Evolutionary conservation across 2,888 invertebrate species (phyloP).

Genomic region (Prenolepis imparis): DNA sequence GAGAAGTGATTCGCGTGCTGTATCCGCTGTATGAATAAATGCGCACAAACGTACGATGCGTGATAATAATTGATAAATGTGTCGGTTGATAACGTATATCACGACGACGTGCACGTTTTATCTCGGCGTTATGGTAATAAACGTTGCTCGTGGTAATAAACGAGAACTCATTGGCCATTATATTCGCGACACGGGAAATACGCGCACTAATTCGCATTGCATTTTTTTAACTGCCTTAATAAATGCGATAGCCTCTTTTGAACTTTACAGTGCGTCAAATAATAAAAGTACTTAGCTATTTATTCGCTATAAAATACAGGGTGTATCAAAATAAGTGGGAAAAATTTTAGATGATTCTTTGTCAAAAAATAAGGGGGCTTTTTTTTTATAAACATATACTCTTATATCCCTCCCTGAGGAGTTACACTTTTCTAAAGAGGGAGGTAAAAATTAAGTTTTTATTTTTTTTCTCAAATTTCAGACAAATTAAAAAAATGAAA

Average conservation of each 20-base stretch:
- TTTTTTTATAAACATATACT: no score
- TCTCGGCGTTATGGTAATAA: slow-evolving; percentile 44
- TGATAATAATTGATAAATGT: slow-evolving; percentile 60
- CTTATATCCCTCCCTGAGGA: no score
- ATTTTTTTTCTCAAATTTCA: no score
- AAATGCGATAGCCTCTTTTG: neutral
- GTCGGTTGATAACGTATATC: slow-evolving; percentile 51
- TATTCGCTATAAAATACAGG: no score
- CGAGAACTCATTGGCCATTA: slow-evolving; percentile 48
- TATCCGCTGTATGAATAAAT: slow-evolving; percentile 4
- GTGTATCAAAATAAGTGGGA: no score
- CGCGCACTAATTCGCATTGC: slow-evolving; percentile 43
- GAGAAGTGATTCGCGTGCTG: slow-evolving; percentile 1
- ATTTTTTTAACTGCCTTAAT: slow-evolving; percentile 18
- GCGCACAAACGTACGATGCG: slow-evolving; percentile 7
- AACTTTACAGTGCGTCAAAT: slow-evolving; percentile 16
- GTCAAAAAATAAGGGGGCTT: no score
- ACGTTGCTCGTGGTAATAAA: slow-evolving; percentile 6
- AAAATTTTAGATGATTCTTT: no score
- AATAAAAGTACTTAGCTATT: neutral
- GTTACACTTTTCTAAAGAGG: no score
- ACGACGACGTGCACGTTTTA: slow-evolving; percentile 53
- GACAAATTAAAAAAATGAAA: no score
- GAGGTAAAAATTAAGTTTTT: no score
- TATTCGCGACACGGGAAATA: slow-evolving; percentile 25